Evolutionary conservation across 1,140 invertebrate genomes (phyloP).

Genomic region (Megathymus violae): DNA sequence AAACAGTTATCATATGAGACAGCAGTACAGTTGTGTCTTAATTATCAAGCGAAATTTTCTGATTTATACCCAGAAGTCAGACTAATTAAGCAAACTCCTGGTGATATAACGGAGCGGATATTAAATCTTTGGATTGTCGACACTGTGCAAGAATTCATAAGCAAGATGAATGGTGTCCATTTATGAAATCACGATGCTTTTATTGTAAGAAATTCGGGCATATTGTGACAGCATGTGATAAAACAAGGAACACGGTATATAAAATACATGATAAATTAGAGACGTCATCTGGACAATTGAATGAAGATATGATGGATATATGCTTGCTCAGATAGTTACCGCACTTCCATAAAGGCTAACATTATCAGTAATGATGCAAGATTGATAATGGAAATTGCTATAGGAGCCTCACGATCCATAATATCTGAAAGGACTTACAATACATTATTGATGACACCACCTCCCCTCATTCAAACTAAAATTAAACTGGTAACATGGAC

Average conservation of each 20-base stretch:
- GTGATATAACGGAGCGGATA: conserved; percentile 31
- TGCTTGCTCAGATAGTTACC: conserved; percentile 29
- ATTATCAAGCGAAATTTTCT: too few relatives aligned
- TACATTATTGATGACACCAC: conserved; percentile 24
- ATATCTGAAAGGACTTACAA: too few relatives aligned
- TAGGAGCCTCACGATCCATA: conserved; percentile 36
- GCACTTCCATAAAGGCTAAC: conserved; percentile 32
- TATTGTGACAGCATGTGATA: conserved; percentile 39
- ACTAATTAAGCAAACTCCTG: conserved; percentile 39
- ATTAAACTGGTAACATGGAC: conserved; percentile 40
- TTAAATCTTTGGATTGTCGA: too few relatives aligned
- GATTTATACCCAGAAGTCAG: too few relatives aligned
- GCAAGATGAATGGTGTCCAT: conserved; percentile 36
- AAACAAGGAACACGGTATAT: conserved; percentile 32
- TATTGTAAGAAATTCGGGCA: conserved; percentile 43
- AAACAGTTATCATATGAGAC: conserved; percentile 40
- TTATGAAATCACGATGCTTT: conserved; percentile 39
- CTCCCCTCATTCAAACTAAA: conserved; percentile 20
- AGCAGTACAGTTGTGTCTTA: too few relatives aligned
- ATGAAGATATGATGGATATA: conserved; percentile 37
- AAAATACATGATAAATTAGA: conserved; percentile 10
- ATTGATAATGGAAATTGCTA: conserved; percentile 36
- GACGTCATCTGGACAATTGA: not conserved
- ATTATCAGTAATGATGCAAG: conserved; percentile 24
- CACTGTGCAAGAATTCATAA: conserved; percentile 39